These are phyloP conservation scores for Caenorhabditis sulstoni DNA, from an alignment of 2,888 invertebrate species.

Conservation along the genomic window DNA sequence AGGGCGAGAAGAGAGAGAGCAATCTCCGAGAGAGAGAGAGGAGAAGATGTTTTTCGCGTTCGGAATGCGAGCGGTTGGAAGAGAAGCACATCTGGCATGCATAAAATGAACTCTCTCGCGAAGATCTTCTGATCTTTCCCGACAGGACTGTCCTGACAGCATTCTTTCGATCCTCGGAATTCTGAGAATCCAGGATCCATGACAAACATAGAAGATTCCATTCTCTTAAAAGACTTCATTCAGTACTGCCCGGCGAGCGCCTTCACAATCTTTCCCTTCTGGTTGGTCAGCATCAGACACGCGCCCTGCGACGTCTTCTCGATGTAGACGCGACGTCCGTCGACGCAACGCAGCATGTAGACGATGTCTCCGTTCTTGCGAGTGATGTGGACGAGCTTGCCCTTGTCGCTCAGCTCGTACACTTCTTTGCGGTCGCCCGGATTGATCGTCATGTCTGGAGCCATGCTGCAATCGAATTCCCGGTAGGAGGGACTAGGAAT, in stretches of 20 bases:
- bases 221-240: neutral
- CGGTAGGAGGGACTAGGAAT: no score
- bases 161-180: no score
- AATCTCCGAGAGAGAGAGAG: neutral
- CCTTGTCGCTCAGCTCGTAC: conserved; percentile 39
- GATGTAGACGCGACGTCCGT: conserved; percentile 53
- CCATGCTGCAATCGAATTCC: conserved; percentile 22
- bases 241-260: conserved; percentile 42
- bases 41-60: conserved; percentile 1
- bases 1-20: conserved; percentile 26
- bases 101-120: conserved; percentile 1
- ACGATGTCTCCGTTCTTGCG: conserved; percentile 29
- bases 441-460: conserved; percentile 40
- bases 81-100: conserved; percentile 33
- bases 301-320: conserved; percentile 39
- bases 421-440: conserved; percentile 27
- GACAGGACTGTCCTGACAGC: no score
- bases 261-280: conserved; percentile 39
- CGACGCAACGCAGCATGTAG: conserved; percentile 58
- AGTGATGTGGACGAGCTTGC: conserved; percentile 49
- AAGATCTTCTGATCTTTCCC: neutral
- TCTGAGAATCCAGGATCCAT: no score
- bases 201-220: no score
- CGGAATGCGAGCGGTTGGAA: conserved; percentile 1
- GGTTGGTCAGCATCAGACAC: conserved; percentile 33